Evolutionary conservation across 1,140 invertebrate genomes (phyloP).

Genomic region (Harlomillsia oculata): DNA sequence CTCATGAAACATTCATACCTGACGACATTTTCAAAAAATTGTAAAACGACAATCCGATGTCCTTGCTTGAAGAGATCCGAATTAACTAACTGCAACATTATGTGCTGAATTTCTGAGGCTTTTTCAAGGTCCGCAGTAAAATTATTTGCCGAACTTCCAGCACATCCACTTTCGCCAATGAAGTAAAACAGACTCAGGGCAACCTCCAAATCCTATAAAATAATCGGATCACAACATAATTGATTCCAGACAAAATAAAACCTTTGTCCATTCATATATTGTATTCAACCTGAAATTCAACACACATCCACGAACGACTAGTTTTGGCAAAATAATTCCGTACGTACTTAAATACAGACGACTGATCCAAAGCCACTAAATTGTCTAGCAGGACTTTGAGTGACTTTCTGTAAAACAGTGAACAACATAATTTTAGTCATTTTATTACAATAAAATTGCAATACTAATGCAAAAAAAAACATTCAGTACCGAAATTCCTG

Average conservation of each 20-base stretch:
- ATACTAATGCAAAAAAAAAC: no score
- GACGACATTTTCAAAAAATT: constrained; percentile 49
- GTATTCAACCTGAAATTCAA: no score
- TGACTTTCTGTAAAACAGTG: constrained; percentile 44
- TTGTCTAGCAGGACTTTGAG: constrained; percentile 51
- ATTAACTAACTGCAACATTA: constrained; percentile 45
- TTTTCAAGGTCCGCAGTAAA: constrained; percentile 39
- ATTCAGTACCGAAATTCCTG: constrained; percentile 41
- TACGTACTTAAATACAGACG: constrained; percentile 44
- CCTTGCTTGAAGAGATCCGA: constrained; percentile 44
- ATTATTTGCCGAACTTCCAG: constrained; percentile 43
- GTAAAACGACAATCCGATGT: constrained; percentile 45
- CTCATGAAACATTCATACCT: constrained; percentile 14
- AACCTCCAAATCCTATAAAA: constrained; percentile 46
- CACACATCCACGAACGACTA: no score
- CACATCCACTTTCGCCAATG: constrained; percentile 42
- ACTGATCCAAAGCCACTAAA: constrained; percentile 43
- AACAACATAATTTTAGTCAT: neutral
- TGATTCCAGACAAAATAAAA: no score
- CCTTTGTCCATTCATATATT: no score
- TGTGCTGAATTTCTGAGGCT: constrained; percentile 40
- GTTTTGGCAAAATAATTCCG: no score
- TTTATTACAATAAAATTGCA: no score
- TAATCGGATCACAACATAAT: no score
- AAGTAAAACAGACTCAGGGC: constrained; percentile 47